Evolutionary conservation across 2,113 vertebrate genomes (phyloP).

Genomic region (Arizona elegans): DNA sequence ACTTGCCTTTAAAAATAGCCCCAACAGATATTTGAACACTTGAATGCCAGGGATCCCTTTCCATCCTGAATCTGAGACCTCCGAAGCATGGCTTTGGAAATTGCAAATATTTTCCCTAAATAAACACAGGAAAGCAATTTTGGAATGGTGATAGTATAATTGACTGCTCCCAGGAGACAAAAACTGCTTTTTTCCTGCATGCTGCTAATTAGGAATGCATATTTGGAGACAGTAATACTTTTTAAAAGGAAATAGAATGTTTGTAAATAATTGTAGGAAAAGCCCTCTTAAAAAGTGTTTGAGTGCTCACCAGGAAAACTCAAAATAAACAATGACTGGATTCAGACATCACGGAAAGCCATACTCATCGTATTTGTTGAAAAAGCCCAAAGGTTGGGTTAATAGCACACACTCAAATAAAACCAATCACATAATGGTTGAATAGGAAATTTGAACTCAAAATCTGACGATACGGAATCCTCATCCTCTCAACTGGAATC

Average conservation of each 20-base stretch:
- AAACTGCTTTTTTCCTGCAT: background rate
- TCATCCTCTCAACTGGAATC: background rate
- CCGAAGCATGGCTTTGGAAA: background rate
- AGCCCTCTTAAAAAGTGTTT: background rate
- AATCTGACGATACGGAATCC: background rate
- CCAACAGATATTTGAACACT: slow-evolving; percentile 2
- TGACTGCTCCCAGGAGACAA: background rate
- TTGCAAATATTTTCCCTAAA: slow-evolving; percentile 10
- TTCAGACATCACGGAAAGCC: background rate
- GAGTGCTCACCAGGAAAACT: background rate
- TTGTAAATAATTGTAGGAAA: background rate
- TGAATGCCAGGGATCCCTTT: slow-evolving; percentile 13
- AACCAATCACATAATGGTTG: background rate
- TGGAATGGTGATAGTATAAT: background rate
- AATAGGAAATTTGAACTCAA: background rate
- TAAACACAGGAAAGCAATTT: slow-evolving; percentile 5
- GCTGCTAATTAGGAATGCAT: background rate
- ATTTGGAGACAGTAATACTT: background rate
- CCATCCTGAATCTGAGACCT: background rate
- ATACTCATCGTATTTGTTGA: background rate
- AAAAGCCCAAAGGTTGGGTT: background rate
- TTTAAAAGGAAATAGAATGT: background rate
- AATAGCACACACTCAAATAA: background rate
- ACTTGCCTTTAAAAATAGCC: slow-evolving; percentile 42
- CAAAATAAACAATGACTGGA: background rate